A percentile compares a stretch with the other conserved stretches of the same genome.
phyloP scores from a whole-genome alignment of 2,797 vertebrate species.

The Semaprochilodus insignis region DNA sequence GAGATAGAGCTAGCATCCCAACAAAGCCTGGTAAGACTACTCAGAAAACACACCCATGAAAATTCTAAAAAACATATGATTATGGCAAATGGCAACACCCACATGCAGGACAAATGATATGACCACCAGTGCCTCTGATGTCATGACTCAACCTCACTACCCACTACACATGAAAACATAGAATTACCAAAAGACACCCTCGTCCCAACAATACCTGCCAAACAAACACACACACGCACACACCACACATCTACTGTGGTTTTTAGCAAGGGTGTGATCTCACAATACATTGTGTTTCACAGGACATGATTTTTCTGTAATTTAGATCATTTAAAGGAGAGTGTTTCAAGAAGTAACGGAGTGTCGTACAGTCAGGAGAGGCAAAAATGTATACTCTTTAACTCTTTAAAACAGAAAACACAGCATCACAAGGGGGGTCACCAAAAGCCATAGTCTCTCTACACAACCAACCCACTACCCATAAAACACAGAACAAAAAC shows the following conservation, averaged over 20 bases:
- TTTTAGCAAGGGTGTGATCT: neutral
- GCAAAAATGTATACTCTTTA: no score
- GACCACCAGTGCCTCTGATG: neutral
- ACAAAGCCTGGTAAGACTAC: slow-evolving; percentile 74
- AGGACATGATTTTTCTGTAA: no score
- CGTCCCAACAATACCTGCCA: neutral
- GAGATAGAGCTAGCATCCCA: slow-evolving; percentile 89
- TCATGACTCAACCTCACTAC: neutral
- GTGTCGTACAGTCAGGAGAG: no score
- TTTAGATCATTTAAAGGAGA: no score
- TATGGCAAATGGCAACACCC: neutral
- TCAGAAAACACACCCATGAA: neutral
- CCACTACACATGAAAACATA: neutral
- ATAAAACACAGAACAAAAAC: no score
- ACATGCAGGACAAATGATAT: neutral
- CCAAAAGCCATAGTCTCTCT: no score
- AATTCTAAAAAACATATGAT: neutral
- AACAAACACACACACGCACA: neutral
- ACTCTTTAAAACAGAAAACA: no score
- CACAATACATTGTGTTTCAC: neutral
- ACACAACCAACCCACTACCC: no score
- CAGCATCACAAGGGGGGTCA: no score
- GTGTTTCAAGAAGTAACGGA: no score
- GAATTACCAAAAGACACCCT: neutral
- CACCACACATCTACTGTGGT: neutral